Conservation (phyloP, 2,113 vertebrate species). For the Odocoileus virginianus region DNA sequence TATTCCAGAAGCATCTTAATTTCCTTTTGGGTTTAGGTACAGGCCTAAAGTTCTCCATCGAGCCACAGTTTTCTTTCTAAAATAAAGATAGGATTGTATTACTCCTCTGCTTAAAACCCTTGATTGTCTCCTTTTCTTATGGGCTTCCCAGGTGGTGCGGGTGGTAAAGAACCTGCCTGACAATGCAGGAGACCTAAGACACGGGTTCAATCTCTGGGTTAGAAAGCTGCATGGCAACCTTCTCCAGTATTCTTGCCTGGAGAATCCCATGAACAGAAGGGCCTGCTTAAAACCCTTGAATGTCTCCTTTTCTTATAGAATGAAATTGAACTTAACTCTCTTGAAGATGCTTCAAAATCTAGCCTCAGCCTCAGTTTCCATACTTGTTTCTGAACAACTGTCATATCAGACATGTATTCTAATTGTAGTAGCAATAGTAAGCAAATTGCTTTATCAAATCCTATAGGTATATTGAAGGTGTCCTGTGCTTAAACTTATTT, state of each 20-base stretch:
- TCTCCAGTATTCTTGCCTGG: neutral
- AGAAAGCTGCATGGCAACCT: neutral
- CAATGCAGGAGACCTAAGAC: neutral
- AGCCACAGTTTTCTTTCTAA: neutral
- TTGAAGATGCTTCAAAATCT: neutral
- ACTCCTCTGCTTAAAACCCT: neutral
- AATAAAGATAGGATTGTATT: neutral
- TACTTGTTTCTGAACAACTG: neutral
- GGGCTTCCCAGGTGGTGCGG: neutral
- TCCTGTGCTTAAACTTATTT: neutral
- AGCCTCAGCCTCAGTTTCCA: neutral
- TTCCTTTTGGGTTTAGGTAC: neutral
- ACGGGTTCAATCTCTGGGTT: neutral
- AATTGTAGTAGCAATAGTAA: neutral
- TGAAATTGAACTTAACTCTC: neutral
- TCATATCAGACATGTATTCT: neutral
- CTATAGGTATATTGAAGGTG: neutral
- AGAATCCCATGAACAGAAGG: neutral
- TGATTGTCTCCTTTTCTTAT: neutral
- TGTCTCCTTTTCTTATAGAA: neutral
- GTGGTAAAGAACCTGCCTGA: neutral
- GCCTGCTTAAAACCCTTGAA: neutral
- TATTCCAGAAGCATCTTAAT: neutral
- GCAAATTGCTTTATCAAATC: neutral
- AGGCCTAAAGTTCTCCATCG: neutral